phyloP scores from a whole-genome alignment of 2,888 invertebrate species.

The Ichneumoninae sp. region DNA sequence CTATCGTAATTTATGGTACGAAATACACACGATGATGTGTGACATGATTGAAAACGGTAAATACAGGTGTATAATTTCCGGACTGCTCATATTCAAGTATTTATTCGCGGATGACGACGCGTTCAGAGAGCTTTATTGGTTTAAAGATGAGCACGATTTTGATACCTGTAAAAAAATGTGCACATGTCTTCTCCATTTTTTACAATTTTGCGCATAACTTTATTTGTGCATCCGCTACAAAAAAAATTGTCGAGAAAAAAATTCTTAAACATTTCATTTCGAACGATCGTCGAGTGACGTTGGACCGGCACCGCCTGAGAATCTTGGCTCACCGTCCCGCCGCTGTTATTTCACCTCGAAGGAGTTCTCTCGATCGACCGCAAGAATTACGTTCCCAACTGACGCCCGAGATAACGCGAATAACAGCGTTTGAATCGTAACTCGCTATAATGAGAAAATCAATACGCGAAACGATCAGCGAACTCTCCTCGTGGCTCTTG shows the following conservation, averaged over 20 bases:
- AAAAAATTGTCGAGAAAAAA: background rate
- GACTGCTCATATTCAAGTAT: too few species aligned
- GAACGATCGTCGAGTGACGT: background rate
- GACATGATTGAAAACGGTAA: too few species aligned
- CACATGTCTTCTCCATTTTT: too few species aligned
- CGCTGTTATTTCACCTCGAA: constrained; percentile 35
- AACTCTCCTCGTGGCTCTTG: constrained; percentile 19
- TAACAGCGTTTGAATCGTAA: constrained; percentile 59
- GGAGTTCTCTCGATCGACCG: constrained; percentile 51
- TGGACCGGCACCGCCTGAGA: constrained; percentile 17
- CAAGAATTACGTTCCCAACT: constrained; percentile 48
- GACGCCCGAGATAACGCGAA: constrained; percentile 55
- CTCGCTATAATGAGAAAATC: constrained; percentile 65
- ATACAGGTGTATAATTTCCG: too few species aligned
- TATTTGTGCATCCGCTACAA: too few species aligned
- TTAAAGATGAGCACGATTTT: too few species aligned
- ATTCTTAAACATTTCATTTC: background rate
- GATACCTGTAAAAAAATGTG: too few species aligned
- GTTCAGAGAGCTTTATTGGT: too few species aligned
- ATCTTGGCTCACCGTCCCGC: constrained; percentile 3
- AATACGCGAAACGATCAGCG: constrained; percentile 63
- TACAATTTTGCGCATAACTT: too few species aligned
- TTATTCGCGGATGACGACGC: too few species aligned
- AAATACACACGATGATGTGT: too few species aligned
- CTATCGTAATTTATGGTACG: too few species aligned